Evolutionary conservation across 2,797 vertebrate species (phyloP).

Genomic region (Balearica regulorum): DNA sequence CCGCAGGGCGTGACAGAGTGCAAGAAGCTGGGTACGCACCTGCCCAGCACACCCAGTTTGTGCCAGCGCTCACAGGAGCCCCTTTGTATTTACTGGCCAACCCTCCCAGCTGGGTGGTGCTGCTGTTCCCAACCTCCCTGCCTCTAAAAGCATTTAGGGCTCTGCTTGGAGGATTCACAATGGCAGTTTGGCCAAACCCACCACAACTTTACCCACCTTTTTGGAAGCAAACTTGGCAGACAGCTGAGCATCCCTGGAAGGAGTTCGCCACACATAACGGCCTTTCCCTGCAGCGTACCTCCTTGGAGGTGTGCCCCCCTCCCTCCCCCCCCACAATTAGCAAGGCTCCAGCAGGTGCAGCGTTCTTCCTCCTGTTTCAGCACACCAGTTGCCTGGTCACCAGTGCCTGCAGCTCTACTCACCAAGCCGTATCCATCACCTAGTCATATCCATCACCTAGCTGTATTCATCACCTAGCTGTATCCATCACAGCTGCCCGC

Average conservation of each 20-base stretch:
- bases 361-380: not conserved
- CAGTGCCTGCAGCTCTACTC: not conserved
- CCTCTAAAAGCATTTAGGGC: not conserved
- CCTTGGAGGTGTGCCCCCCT: not conserved
- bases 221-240: not conserved
- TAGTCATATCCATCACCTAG: not conserved
- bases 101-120: not conserved
- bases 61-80: not conserved
- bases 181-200: not conserved
- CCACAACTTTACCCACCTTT: not conserved
- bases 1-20: rapidly evolving
- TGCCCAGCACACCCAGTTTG: rapidly evolving
- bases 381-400: not conserved
- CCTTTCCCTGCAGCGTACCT: not conserved
- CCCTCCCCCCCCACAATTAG: not conserved
- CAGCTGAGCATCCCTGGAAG: not conserved
- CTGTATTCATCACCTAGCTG: not conserved
- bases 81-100: rapidly evolving
- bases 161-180: not conserved
- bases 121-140: not conserved
- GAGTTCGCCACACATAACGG: rapidly evolving
- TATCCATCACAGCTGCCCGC: not conserved
- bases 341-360: not conserved
- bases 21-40: not conserved
- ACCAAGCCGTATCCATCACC: not conserved